Conservation (phyloP, 2,113 vertebrate genomes). For the Pseudorhombus dupliciocellatus region DNA sequence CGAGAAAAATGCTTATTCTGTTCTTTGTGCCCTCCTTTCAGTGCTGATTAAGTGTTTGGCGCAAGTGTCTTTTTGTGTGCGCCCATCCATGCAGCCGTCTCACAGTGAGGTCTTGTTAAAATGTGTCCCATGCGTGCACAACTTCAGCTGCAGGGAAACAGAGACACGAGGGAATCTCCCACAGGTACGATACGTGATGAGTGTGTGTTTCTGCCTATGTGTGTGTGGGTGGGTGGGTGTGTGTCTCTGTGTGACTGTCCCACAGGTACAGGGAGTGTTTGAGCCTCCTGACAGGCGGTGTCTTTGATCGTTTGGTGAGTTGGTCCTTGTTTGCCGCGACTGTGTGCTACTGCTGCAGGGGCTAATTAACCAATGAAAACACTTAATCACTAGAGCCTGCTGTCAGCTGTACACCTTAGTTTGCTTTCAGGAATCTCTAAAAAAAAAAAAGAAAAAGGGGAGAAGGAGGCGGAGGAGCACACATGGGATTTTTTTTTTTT, state of each 20-base stretch:
- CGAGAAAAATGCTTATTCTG: constrained; percentile 43
- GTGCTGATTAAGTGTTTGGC: constrained; percentile 64
- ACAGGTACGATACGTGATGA: constrained; percentile 63
- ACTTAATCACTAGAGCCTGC: constrained; percentile 78
- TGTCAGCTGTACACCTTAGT: constrained; percentile 72
- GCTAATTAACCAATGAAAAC: constrained; percentile 82
- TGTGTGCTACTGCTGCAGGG: constrained; percentile 74
- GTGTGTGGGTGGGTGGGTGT: constrained; percentile 25
- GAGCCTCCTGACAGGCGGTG: constrained; percentile 76
- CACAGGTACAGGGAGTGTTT: constrained; percentile 73
- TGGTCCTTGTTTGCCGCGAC: constrained; percentile 73
- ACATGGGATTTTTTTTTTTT: constrained; percentile 8
- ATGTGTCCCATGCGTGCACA: constrained; percentile 26
- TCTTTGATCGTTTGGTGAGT: constrained; percentile 78
- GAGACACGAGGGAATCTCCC: constrained; percentile 63
- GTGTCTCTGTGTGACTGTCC: constrained; percentile 66
- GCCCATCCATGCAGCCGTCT: constrained; percentile 14
- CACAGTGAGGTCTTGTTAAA: constrained; percentile 41
- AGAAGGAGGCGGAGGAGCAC: not conserved
- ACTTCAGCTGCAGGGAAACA: constrained; percentile 52
- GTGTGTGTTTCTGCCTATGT: constrained; percentile 5
- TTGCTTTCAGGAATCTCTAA: constrained; percentile 70
- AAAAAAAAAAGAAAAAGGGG: constrained; percentile 18
- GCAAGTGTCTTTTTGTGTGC: constrained; percentile 28
- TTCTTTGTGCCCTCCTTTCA: constrained; percentile 47